Evolutionary conservation across 2,113 vertebrate species (phyloP), one percentile per base, ranked within the genome.

Genomic region (Lamprotornis superbus): DNA sequence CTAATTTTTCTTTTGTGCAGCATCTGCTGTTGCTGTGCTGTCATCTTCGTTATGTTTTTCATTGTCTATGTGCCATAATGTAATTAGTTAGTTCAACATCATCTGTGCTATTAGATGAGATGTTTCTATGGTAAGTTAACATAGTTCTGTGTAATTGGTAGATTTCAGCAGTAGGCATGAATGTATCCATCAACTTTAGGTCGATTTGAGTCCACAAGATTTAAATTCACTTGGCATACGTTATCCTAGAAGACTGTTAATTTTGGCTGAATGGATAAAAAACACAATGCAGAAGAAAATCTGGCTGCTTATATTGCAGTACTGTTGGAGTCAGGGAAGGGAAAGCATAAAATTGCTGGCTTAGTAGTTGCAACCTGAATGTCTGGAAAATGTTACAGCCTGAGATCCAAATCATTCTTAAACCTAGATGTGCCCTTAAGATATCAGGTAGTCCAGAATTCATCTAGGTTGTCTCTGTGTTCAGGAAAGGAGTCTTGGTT

Each of bases 31-130:
- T 96, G 96, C 95, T 97, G 96, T 94, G 92, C 95, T 96, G 95
- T 96, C 95, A 96, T 95, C 95, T 97, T 96, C 60, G 86, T 96
- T 97, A 96, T 97, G 92, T 96, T 97, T 97, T 97, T 97, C 94
- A 96, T 97, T 96, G 93, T 97, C 96, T 97, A 93, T 96, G 95
- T 97, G 94, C 95, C 95, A 97, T 96, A 97, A 97, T 97, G 95
- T 96, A 96, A 97, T 97, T 97, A 97, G 96, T 96, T 95, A 96
- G 93, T 96, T 96, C 95, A 96, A 95, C 96, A 96, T 97, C 95
- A 94, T 96, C 94, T 96, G 95, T 93, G 94, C 95, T 96, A 97
- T 97, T 96, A 97, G 94, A 96, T 96, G 95, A 97, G 94, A 96
- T 96, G 93, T 96, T 96, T 96, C 95, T 97, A 96, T 96, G 95